phyloP scores from a whole-genome alignment of 2,113 vertebrate genomes.

The Saimiri boliviensis region DNA sequence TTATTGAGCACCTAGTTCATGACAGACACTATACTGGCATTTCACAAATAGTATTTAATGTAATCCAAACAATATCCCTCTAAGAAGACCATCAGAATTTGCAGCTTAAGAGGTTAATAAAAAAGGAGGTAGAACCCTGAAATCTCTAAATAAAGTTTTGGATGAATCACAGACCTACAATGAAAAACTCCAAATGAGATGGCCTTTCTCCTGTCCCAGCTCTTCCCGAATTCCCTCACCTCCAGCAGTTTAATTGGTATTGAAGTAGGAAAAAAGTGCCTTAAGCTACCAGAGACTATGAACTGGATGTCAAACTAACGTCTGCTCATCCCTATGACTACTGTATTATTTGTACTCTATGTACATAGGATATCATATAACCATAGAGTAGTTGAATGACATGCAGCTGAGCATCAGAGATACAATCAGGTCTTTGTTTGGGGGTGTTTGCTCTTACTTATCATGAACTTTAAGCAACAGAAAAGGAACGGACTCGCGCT shows the following conservation, averaged over 20 bases:
- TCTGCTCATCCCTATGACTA: accelerated
- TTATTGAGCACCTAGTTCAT: neutral
- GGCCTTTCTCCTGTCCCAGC: neutral
- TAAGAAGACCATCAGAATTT: neutral
- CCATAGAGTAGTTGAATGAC: neutral
- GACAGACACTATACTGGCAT: neutral
- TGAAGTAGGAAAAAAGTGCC: neutral
- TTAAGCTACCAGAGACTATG: neutral
- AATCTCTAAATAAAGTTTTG: neutral
- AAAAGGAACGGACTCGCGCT: neutral
- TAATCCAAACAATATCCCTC: neutral
- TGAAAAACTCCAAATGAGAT: neutral
- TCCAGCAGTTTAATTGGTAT: neutral
- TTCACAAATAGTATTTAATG: neutral
- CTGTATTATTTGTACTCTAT: neutral
- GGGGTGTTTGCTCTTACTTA: neutral
- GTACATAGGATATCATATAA: neutral
- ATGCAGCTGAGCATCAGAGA: neutral
- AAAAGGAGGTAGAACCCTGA: neutral
- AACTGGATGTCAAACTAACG: neutral
- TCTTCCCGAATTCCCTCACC: neutral
- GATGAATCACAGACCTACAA: neutral
- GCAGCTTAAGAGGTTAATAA: neutral
- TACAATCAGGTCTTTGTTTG: neutral
- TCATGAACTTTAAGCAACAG: neutral